phyloP scores from a whole-genome alignment of 2,113 vertebrate species.

The Heloderma charlesbogerti region DNA sequence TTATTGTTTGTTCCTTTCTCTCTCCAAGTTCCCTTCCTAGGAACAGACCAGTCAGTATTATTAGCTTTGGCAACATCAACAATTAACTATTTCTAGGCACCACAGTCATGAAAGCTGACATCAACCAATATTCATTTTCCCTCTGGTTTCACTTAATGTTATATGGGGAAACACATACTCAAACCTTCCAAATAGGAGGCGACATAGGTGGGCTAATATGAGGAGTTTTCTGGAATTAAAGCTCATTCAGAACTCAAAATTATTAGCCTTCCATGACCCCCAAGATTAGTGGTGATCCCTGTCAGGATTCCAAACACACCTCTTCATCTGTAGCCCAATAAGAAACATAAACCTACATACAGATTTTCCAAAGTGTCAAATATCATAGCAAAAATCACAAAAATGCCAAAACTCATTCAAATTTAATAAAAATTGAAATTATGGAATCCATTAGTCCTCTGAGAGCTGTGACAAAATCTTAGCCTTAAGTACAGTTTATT shows the following conservation, averaged over 20 bases:
- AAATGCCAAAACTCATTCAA: constrained; percentile 22
- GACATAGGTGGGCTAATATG: neutral
- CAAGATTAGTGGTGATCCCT: neutral
- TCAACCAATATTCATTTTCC: too few relatives aligned
- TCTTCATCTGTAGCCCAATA: neutral
- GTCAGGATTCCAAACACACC: neutral
- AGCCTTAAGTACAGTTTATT: constrained; percentile 47
- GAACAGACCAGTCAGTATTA: neutral
- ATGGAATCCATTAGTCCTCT: constrained; percentile 49
- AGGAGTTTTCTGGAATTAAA: neutral
- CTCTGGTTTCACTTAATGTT: too few relatives aligned
- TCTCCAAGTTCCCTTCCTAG: neutral
- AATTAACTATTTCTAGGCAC: neutral
- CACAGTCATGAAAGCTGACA: neutral
- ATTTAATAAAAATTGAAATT: constrained; percentile 56
- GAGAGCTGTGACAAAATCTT: constrained; percentile 46
- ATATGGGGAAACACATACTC: neutral
- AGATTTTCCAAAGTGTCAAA: constrained; percentile 14
- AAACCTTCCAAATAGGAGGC: neutral
- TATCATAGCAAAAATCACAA: neutral
- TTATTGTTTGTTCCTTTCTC: neutral
- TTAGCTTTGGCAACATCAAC: neutral
- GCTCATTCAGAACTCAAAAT: neutral
- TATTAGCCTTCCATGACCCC: neutral
- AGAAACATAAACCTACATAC: too few relatives aligned